These are phyloP conservation scores for Tethea ocularis DNA, from an alignment of 2,888 invertebrate genomes.

Conservation along the genomic window DNA sequence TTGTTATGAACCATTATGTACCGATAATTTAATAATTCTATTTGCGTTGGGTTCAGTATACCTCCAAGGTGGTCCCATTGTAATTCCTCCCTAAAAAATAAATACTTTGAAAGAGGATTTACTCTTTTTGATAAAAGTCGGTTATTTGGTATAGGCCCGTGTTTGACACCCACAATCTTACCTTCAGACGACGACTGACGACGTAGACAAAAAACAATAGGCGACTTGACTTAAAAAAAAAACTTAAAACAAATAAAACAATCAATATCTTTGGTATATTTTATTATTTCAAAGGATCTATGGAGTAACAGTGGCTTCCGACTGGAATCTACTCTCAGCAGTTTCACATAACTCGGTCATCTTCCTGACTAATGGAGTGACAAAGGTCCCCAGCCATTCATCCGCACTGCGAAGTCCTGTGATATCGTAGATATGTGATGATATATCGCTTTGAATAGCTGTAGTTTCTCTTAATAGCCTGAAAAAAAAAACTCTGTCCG, in stretches of 20 bases:
- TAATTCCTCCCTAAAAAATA: no score
- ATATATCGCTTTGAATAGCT: slow-evolving; percentile 79
- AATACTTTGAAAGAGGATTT: no score
- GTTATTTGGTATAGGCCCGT: no score
- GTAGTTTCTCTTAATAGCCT: slow-evolving; percentile 33
- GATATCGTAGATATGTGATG: slow-evolving; percentile 75
- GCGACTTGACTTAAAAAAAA: no score
- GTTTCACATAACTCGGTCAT: slow-evolving; percentile 63
- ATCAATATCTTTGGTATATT: slow-evolving; percentile 3
- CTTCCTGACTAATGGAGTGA: slow-evolving; percentile 66
- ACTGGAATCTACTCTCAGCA: slow-evolving; percentile 27
- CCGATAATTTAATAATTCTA: no score
- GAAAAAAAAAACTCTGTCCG: slow-evolving; percentile 12
- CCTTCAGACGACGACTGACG: no score
- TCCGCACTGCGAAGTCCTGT: slow-evolving; percentile 84
- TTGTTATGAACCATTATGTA: no score
- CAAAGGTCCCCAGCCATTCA: slow-evolving; percentile 84
- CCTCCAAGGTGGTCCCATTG: no score
- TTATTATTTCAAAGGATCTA: slow-evolving; percentile 13
- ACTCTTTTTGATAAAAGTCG: no score
- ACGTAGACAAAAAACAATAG: no score
- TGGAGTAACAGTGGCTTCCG: slow-evolving; percentile 34
- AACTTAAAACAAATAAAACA: background rate
- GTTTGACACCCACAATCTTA: no score
- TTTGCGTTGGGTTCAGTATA: no score